These are phyloP conservation scores for Drosophila oshimai DNA, from an alignment of 1,140 invertebrate genomes.

Conservation along the genomic window DNA sequence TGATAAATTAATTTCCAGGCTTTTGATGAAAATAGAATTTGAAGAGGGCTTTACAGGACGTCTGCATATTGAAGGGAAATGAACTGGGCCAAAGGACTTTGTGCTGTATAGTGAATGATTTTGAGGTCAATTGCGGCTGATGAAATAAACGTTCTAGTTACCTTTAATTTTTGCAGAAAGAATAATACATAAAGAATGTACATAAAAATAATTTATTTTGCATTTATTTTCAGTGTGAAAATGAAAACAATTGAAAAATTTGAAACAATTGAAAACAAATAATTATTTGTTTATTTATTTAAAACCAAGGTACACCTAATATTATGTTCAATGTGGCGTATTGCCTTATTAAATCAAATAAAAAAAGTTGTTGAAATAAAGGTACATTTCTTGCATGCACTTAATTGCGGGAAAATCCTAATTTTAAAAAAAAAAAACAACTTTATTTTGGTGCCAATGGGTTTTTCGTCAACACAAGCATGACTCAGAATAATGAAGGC, in stretches of 20 bases:
- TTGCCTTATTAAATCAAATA: too few species aligned
- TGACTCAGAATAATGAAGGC: not conserved
- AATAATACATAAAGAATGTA: too few species aligned
- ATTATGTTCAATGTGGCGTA: too few species aligned
- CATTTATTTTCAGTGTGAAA: too few species aligned
- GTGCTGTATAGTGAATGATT: not conserved
- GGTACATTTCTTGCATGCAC: not conserved
- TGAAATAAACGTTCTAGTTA: not conserved
- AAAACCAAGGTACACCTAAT: too few species aligned
- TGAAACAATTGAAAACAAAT: not conserved
- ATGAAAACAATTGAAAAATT: not conserved
- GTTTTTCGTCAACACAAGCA: not conserved
- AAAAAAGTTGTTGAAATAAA: too few species aligned
- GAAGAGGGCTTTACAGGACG: not conserved
- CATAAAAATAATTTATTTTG: too few species aligned
- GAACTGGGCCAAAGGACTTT: not conserved
- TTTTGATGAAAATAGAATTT: slow-evolving; percentile 10
- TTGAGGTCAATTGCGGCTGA: slow-evolving; percentile 5
- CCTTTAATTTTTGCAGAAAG: too few species aligned
- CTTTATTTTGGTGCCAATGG: not conserved
- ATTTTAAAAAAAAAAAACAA: too few species aligned
- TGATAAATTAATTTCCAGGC: not conserved
- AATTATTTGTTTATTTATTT: not conserved
- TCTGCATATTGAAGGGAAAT: not conserved
- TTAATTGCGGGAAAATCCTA: not conserved